Evolutionary conservation across 2,113 vertebrate species (phyloP).

Genomic region (Psittacara wagleri): DNA sequence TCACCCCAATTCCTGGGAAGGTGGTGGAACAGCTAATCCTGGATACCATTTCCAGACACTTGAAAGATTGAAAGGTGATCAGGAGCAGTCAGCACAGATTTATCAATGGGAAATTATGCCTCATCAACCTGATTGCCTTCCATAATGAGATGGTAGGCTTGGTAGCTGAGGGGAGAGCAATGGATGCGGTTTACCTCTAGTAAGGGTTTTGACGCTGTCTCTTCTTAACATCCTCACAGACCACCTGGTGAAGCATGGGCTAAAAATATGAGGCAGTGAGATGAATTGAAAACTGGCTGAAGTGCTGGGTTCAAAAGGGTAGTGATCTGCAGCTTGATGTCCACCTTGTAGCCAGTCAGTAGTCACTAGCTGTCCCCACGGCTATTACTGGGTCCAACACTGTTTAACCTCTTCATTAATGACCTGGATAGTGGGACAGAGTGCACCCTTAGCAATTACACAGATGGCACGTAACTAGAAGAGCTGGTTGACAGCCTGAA

Average conservation of each 20-base stretch:
- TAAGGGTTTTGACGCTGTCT: not conserved
- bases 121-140: not conserved
- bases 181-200: not conserved
- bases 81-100: not conserved
- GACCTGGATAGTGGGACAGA: not conserved
- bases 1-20: not conserved
- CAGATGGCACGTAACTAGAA: not conserved
- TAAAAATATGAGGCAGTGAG: not conserved
- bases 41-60: not conserved
- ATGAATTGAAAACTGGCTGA: not conserved
- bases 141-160: not conserved
- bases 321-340: not conserved
- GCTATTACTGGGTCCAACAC: not conserved
- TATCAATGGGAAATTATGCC: not conserved
- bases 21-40: not conserved
- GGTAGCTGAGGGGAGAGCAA: not conserved
- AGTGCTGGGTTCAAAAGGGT: not conserved
- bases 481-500: not conserved
- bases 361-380: not conserved
- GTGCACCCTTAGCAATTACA: not conserved
- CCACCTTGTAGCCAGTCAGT: not conserved
- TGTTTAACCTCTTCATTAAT: not conserved
- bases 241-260: not conserved
- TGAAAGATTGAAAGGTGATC: not conserved
- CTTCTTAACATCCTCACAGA: not conserved